phyloP scores from a whole-genome alignment of 2,113 vertebrate genomes.

The Caretta caretta region DNA sequence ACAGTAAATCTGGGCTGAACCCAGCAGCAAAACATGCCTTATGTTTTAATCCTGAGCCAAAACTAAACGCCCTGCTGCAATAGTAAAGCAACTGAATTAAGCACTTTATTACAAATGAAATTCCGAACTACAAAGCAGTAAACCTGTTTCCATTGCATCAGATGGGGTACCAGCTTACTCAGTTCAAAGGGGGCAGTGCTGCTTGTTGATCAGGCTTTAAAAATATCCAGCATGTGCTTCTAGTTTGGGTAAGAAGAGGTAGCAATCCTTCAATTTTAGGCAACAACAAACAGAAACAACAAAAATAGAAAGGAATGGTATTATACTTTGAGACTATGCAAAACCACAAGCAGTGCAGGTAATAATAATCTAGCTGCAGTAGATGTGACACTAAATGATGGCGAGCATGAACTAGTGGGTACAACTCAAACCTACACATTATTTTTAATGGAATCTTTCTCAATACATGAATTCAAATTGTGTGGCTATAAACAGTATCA shows the following conservation, averaged over 20 bases:
- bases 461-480: not conserved
- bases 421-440: not conserved
- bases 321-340: not conserved
- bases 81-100: constrained; percentile 17
- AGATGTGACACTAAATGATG: not conserved
- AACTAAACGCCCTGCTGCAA: not conserved
- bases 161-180: not conserved
- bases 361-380: not conserved
- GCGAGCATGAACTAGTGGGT: not conserved
- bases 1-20: not conserved
- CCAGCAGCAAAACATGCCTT: constrained; percentile 20
- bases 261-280: not conserved
- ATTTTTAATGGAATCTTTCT: not conserved
- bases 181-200: not conserved
- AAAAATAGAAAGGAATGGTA: not conserved
- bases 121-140: not conserved
- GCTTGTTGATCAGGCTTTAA: not conserved
- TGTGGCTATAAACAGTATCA: not conserved
- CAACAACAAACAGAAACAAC: not conserved
- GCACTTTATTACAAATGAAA: not conserved
- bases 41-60: constrained; percentile 29
- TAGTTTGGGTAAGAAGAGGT: not conserved
- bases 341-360: not conserved
- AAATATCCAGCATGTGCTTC: not conserved
- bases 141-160: constrained; percentile 9